Evolutionary conservation across 53 echinoderm and acorn worm genomes (phyloP).

Genomic region (Hippasteria phrygiana): DNA sequence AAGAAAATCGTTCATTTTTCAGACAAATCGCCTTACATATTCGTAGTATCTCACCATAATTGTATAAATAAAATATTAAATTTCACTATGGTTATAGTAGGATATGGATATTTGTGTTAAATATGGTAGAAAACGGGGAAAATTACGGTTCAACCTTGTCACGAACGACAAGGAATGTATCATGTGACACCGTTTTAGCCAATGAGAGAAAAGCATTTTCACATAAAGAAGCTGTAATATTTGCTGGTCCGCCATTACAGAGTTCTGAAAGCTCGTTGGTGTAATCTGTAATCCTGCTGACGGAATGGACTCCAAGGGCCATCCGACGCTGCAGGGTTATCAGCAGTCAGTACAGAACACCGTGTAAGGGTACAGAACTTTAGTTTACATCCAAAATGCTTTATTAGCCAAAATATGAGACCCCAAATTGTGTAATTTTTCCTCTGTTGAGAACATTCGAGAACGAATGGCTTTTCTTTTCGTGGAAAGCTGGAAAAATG

Average conservation of each 20-base stretch:
- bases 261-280: conserved; percentile 98
- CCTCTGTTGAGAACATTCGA: background rate
- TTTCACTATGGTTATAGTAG: background rate
- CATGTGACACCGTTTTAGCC: conserved; percentile 89
- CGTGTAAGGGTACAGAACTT: conserved; percentile 92
- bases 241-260: conserved; percentile 99
- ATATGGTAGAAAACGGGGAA: conserved; percentile 48
- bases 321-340: conserved; percentile 99
- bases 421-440: conserved; percentile 29
- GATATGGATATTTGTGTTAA: conserved; percentile 24
- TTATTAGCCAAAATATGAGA: conserved; percentile 46
- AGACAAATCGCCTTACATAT: background rate
- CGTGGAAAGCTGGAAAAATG: conserved; percentile 26
- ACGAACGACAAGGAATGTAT: conserved; percentile 62
- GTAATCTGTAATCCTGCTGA: conserved; percentile 87
- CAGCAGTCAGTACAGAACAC: conserved; percentile 97
- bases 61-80: background rate
- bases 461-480: conserved; percentile 25
- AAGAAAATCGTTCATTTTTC: conserved; percentile 27
- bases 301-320: conserved; percentile 99
- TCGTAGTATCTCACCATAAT: background rate
- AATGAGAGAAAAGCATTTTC: conserved; percentile 74
- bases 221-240: conserved; percentile 79
- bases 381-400: conserved; percentile 47
- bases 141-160: conserved; percentile 6